A percentile compares a stretch with the other conserved stretches of the same genome.
phyloP scores from a whole-genome alignment of 1,140 invertebrate species.

The Drosophila asahinai region DNA sequence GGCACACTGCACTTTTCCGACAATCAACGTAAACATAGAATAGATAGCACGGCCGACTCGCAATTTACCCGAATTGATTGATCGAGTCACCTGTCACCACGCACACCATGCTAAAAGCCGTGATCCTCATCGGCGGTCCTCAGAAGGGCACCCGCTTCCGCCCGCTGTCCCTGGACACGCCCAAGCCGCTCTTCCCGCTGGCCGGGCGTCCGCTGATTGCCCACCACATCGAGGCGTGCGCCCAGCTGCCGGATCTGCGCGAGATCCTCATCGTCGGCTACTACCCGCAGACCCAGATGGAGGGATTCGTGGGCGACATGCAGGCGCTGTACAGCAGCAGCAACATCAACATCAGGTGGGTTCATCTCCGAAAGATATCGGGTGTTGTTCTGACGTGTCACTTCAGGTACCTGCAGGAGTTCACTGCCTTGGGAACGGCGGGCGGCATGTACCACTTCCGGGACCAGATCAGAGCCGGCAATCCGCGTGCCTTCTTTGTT shows the following conservation, averaged over 20 bases:
- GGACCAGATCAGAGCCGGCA: slow-evolving; percentile 96
- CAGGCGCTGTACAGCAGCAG: slow-evolving; percentile 92
- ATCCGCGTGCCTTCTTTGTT: slow-evolving; percentile 96
- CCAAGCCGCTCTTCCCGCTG: slow-evolving; percentile 98
- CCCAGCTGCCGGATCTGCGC: slow-evolving; percentile 90
- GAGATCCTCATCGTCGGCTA: slow-evolving; percentile 98
- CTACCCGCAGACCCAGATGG: slow-evolving; percentile 93
- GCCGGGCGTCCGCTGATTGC: slow-evolving; percentile 97
- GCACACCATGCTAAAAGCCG: slow-evolving; percentile 89
- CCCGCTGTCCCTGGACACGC: slow-evolving; percentile 97
- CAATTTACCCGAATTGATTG: slow-evolving; percentile 32
- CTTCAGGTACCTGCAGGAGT: slow-evolving; percentile 96
- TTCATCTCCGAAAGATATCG: neutral
- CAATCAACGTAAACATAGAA: slow-evolving; percentile 65
- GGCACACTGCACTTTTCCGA: too few relatives aligned
- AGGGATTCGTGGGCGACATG: slow-evolving; percentile 94
- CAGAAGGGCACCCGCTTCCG: slow-evolving; percentile 97
- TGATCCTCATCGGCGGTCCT: slow-evolving; percentile 91
- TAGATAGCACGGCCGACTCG: slow-evolving; percentile 25
- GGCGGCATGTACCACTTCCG: slow-evolving; percentile 99
- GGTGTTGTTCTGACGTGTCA: slow-evolving; percentile 52
- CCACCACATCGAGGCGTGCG: slow-evolving; percentile 98
- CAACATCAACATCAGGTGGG: slow-evolving; percentile 93
- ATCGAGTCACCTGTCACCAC: slow-evolving; percentile 47
- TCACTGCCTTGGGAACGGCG: slow-evolving; percentile 96